Evolutionary conservation across 2,113 vertebrate species (phyloP), one percentile per base, ranked within the genome.

Genomic region (Hiodon tergisus): DNA sequence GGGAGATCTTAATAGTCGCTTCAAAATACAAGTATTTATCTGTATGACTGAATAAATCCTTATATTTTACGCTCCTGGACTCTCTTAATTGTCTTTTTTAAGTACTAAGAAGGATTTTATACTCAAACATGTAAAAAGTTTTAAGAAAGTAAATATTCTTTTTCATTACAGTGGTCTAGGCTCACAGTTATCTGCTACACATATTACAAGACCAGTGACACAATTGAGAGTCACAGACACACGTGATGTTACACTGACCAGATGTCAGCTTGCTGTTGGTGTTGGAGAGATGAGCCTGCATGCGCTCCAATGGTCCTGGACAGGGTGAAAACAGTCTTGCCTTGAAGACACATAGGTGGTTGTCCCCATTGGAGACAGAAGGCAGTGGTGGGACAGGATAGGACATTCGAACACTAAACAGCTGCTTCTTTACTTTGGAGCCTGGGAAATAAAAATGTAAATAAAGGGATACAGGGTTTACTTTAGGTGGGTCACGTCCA

Each of bases 381-480:
- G 17, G 68, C 54, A 47, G 77, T 14, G 31, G n/a, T 13, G 60
- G 11, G 5, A 47, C 63, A 65, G 84, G 80, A 72, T 90, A 91
- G 1, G 91, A 91, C 17, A 51, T 84, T 31, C n/a, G 71, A 0
- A 31, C 85, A n/a, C 0, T 0, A 3, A 81, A 2, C 1, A 10
- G 0, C 0, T 0, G 0, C 5, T 13, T 80, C 80, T 82, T 89
- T 31, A 1, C 31, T 78, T 78, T 6, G 61, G 91, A 91, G 11
- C 89, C 91, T 92, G 79, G 11, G 81, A 66, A 14, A 67, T 72
- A 53, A 54, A 31, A 31, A 31, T 31, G 31, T 31, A 31, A 31
- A 31, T 31, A 31, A 31, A 31, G 31, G 31, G 31, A 31, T 31
- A 17, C 14, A 13, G 53, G 5, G 5, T 13, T n/a, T 53, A 7